Evolutionary conservation across 2,888 invertebrate genomes (phyloP), one percentile per base, ranked within the genome.

Genomic region (Tanytarsus gracilentus): DNA sequence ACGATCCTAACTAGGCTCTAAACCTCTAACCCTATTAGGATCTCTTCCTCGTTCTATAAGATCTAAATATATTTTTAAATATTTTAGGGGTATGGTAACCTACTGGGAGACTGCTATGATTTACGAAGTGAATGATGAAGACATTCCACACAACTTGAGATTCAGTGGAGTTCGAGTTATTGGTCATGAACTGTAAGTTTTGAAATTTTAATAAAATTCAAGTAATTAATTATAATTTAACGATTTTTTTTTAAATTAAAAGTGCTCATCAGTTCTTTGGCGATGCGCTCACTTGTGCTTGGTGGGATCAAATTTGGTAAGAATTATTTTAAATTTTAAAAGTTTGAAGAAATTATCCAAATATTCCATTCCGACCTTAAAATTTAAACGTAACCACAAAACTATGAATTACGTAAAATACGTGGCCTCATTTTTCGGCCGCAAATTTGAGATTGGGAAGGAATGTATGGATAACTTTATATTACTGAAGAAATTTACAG

Each of bases 261-360:
- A 44, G 44, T 1, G 60, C 50, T n/a, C 60, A 60, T 25, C 48
- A 48, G 36, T 60, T 60, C 36, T 60, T 60, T 49, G 60, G 60
- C 2, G 21, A 55, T 33, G 9, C n/a, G 11, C 36, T 55, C 2
- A 55, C 55, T 7, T 55, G 55, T 14, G 39, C 33, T 2, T 55
- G 55, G 55, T 55, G 55, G 55, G 23, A 23, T 21, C 27, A 55
- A 14, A 36, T 55, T 16, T 55, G 55, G 55, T 33, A 53, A 53
- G 18, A 48, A 6, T 8, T 18, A 7, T 21, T 48, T 48, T 21
- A n/a, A 40, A 40, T 40, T 50, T n/a, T n/a, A n/a, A n/a, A n/a
- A n/a, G n/a, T n/a, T n/a, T n/a, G n/a, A n/a, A n/a, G n/a, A n/a
- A n/a, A n/a, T n/a, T n/a, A n/a, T n/a, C n/a, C n/a, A n/a, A n/a